phyloP scores from a whole-genome alignment of 2,888 invertebrate genomes.

The Limenitis camilla region DNA sequence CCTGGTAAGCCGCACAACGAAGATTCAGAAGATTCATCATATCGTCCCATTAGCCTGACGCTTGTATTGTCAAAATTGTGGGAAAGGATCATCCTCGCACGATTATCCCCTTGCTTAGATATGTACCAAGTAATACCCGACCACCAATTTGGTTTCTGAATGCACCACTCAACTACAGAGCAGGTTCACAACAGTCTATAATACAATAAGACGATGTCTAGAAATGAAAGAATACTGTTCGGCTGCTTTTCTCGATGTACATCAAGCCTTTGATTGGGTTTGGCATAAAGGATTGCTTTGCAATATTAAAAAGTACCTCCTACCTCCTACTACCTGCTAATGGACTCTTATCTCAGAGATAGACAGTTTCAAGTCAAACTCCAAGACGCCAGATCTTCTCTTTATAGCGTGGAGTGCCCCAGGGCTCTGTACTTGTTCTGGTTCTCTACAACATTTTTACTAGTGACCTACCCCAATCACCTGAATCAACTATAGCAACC shows the following conservation, averaged over 20 bases:
- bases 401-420: background rate
- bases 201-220: background rate
- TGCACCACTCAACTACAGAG: slow-evolving; percentile 2
- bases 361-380: background rate
- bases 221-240: slow-evolving; percentile 3
- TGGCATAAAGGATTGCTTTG: slow-evolving; percentile 4
- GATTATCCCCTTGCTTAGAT: background rate
- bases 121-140: background rate
- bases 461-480: too few relatives aligned
- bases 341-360: slow-evolving; percentile 2
- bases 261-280: too few relatives aligned
- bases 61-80: too few relatives aligned
- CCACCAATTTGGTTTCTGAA: slow-evolving; percentile 10
- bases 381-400: background rate
- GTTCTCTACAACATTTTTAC: too few relatives aligned
- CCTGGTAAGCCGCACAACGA: slow-evolving; percentile 22
- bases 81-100: background rate
- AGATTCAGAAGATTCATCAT: slow-evolving; percentile 20
- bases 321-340: background rate
- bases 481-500: background rate
- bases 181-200: slow-evolving; percentile 1
- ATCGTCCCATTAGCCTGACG: too few relatives aligned
- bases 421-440: background rate
- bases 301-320: slow-evolving; percentile 1
- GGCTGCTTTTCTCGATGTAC: background rate